These are phyloP conservation scores for Dromas ardeola DNA, from an alignment of 2,113 vertebrate species.

Conservation along the genomic window DNA sequence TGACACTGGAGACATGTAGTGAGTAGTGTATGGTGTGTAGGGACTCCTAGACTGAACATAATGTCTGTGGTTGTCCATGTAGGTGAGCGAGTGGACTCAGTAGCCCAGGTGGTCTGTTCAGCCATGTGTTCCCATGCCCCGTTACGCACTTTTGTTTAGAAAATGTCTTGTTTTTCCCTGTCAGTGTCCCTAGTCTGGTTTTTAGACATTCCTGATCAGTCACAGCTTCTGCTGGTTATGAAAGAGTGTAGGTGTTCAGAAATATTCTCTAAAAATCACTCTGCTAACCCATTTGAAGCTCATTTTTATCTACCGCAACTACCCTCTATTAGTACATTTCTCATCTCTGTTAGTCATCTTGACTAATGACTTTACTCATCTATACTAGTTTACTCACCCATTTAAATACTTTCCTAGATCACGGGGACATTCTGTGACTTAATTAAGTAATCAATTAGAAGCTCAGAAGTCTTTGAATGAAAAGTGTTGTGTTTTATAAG, in stretches of 20 bases:
- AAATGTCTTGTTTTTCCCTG: background rate
- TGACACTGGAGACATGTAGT: background rate
- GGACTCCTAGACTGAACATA: background rate
- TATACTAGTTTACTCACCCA: conserved; percentile 32
- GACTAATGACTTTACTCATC: conserved; percentile 52
- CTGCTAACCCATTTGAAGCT: background rate
- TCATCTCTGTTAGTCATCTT: conserved; percentile 57
- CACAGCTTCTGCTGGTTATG: background rate
- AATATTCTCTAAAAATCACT: conserved; percentile 4
- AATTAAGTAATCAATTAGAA: background rate
- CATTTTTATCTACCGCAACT: background rate
- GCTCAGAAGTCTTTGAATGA: conserved; percentile 24
- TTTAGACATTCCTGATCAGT: background rate
- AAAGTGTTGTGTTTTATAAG: background rate
- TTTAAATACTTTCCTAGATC: conserved; percentile 43
- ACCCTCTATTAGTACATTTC: conserved; percentile 18
- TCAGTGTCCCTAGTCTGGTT: background rate
- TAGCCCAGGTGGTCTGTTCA: background rate
- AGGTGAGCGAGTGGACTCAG: background rate
- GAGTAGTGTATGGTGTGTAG: background rate
- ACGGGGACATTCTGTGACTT: conserved; percentile 24
- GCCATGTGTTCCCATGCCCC: background rate
- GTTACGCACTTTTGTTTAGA: background rate
- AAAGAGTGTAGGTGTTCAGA: conserved; percentile 21
- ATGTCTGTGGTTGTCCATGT: background rate